Evolutionary conservation across 2,797 vertebrate species (phyloP).

Genomic region (Lepilemur ruficaudatus): DNA sequence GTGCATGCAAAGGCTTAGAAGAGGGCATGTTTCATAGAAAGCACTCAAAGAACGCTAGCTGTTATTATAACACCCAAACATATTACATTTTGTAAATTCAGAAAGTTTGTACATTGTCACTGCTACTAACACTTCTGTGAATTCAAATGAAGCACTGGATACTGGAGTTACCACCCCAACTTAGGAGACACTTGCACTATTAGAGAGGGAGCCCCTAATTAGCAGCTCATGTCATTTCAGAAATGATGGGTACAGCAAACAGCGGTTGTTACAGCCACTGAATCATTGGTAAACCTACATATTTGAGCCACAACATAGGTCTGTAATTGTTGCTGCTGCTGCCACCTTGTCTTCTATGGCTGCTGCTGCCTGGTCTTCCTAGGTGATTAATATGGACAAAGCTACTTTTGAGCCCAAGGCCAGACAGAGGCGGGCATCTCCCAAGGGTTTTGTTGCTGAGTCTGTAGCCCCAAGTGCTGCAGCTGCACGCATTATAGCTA

Average conservation of each 20-base stretch:
- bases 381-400: conserved; percentile 37
- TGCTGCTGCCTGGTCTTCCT: background rate
- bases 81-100: background rate
- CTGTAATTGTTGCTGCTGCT: background rate
- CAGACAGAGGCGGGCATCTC: background rate
- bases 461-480: conserved; percentile 64
- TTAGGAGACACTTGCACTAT: background rate
- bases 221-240: background rate
- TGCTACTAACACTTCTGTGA: background rate
- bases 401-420: conserved; percentile 11
- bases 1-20: background rate
- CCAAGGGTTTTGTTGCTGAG: background rate
- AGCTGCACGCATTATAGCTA: conserved; percentile 47
- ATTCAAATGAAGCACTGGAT: background rate
- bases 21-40: background rate
- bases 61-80: background rate
- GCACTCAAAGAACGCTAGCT: background rate
- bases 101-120: background rate
- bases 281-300: background rate
- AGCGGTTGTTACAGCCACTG: conserved; percentile 15
- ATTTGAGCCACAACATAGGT: background rate
- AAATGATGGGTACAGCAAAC: rapidly evolving
- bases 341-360: background rate
- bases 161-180: rapidly evolving
- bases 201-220: rapidly evolving